These are phyloP conservation scores for Macaria notata DNA, from an alignment of 2,888 invertebrate genomes.

Conservation along the genomic window DNA sequence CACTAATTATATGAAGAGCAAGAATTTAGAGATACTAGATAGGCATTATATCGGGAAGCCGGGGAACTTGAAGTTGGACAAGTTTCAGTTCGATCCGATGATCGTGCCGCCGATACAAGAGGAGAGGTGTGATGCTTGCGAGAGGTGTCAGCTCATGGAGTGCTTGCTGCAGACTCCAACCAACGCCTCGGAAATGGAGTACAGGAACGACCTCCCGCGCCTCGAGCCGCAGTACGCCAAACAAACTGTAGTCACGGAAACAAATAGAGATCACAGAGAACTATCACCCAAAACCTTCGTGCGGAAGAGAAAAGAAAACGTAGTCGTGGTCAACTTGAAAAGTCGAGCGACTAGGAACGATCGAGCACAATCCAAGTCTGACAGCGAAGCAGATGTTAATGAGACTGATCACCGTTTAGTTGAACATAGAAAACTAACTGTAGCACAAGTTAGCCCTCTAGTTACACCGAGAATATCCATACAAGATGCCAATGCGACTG, in stretches of 20 bases:
- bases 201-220: constrained; percentile 72
- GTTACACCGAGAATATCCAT: constrained; percentile 10
- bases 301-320: constrained; percentile 66
- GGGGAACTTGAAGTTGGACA: constrained; percentile 78
- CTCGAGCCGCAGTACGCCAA: constrained; percentile 70
- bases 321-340: constrained; percentile 64
- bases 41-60: constrained; percentile 82
- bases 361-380: constrained; percentile 1
- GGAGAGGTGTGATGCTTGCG: constrained; percentile 79
- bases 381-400: not conserved
- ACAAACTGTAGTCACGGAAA: constrained; percentile 51
- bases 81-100: constrained; percentile 77
- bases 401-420: constrained; percentile 11
- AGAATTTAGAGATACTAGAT: constrained; percentile 85
- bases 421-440: constrained; percentile 3
- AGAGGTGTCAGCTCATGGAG: constrained; percentile 77
- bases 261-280: constrained; percentile 38
- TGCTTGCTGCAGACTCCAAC: constrained; percentile 88
- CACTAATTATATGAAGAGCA: constrained; percentile 88
- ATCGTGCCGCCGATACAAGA: constrained; percentile 71
- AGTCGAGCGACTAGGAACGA: constrained; percentile 9
- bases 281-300: constrained; percentile 69
- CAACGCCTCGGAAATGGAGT: constrained; percentile 88
- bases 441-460: not conserved
- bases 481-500: constrained; percentile 4